Percentiles rank a stretch among this genome's conserved stretches.
Evolutionary conservation across 2,888 invertebrate genomes (phyloP).

Genomic region (Tenthredo livida): DNA sequence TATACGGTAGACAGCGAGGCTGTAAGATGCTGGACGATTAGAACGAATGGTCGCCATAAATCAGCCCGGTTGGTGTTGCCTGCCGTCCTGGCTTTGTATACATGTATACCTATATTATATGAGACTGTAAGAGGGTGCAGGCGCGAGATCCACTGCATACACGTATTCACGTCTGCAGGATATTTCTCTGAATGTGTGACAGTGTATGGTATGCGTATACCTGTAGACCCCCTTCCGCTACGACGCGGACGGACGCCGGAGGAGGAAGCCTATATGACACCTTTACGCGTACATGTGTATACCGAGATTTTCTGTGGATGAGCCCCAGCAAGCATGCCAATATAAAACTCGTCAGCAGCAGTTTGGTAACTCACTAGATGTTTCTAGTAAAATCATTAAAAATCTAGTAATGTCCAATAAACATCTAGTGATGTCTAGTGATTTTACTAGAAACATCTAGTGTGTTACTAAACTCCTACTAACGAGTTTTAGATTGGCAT

Average conservation of each 20-base stretch:
- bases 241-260: background rate
- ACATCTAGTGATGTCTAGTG: no score
- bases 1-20: slow-evolving; percentile 66
- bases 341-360: no score
- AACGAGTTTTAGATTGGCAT: no score
- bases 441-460: no score
- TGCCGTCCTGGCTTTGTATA: background rate
- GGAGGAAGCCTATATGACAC: background rate
- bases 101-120: background rate
- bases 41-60: slow-evolving; percentile 75
- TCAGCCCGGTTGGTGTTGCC: slow-evolving; percentile 71
- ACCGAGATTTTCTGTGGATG: no score
- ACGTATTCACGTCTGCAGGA: background rate
- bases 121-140: background rate
- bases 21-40: slow-evolving; percentile 74
- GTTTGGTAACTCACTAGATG: no score
- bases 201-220: slow-evolving; percentile 13
- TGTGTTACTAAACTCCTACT: no score
- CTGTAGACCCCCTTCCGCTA: background rate
- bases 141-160: background rate
- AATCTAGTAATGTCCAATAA: no score
- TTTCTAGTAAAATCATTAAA: no score
- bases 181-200: background rate
- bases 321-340: no score
- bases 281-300: background rate